Evolutionary conservation across 2,797 vertebrate species (phyloP).

Genomic region (Morelia viridis): DNA sequence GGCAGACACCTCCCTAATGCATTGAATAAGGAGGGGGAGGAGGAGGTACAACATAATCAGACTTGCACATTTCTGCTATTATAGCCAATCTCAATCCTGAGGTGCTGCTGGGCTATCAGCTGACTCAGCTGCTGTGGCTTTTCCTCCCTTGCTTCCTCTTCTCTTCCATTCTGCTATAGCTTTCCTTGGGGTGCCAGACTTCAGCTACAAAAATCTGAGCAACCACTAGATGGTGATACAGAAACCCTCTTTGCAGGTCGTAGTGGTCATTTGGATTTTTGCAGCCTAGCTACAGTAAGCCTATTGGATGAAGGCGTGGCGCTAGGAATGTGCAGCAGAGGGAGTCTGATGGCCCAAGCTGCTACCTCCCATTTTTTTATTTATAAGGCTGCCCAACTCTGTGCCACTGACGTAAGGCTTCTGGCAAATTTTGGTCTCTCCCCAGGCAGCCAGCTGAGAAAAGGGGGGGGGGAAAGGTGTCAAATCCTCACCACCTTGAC

Average conservation of each 20-base stretch:
- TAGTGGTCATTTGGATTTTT: neutral
- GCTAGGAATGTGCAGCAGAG: neutral
- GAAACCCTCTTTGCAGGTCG: too few species aligned
- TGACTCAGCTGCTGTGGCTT: neutral
- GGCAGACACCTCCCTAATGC: neutral
- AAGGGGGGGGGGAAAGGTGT: neutral
- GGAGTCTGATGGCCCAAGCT: neutral
- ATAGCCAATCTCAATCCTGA: neutral
- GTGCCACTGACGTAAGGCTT: neutral
- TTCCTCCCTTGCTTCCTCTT: neutral
- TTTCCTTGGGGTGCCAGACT: neutral
- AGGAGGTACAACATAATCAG: neutral
- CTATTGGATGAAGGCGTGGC: neutral
- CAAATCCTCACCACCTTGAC: neutral
- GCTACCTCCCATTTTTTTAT: neutral
- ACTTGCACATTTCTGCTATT: neutral
- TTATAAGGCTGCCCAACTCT: neutral
- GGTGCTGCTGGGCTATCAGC: neutral
- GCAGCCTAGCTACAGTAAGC: neutral
- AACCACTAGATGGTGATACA: too few species aligned
- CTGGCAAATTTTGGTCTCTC: neutral
- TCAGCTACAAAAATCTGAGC: too few species aligned
- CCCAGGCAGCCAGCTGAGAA: neutral
- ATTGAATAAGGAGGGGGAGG: neutral
- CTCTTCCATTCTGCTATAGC: neutral